Conservation (phyloP, 2,113 vertebrate genomes). For the Pelusios castaneus region DNA sequence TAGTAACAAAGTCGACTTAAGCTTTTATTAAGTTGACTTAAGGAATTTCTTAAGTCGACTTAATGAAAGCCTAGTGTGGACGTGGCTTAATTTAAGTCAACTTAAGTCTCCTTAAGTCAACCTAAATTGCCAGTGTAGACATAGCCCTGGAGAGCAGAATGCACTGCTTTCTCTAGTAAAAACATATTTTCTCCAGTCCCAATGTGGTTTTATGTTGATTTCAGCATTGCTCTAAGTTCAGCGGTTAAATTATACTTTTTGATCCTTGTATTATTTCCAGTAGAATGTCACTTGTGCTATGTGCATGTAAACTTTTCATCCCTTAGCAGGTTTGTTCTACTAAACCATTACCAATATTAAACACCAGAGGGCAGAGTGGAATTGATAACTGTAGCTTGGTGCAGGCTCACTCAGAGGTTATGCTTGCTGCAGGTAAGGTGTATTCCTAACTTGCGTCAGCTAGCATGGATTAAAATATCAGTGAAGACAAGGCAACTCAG, state of each 20-base stretch:
- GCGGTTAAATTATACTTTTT: not conserved
- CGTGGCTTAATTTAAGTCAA: no score
- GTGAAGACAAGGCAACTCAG: not conserved
- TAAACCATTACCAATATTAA: not conserved
- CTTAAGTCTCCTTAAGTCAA: no score
- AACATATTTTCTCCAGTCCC: not conserved
- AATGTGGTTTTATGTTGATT: not conserved
- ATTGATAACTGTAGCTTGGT: not conserved
- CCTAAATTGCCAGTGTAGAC: no score
- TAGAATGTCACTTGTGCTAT: fast-evolving
- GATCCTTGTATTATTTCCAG: fast-evolving
- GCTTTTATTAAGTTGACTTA: no score
- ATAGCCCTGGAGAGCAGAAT: not conserved
- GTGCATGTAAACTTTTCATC: not conserved
- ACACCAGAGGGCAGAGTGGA: slow-evolving; percentile 55
- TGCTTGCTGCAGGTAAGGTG: not conserved
- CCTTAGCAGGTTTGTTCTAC: not conserved
- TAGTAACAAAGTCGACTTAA: no score
- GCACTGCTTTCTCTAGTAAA: not conserved
- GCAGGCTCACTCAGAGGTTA: not conserved
- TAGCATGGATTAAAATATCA: not conserved
- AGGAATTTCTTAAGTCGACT: no score
- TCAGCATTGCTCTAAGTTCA: not conserved
- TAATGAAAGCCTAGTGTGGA: no score
- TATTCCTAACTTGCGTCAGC: not conserved